phyloP scores from a whole-genome alignment of 2,888 invertebrate genomes.

The Pasiphila rectangulata region DNA sequence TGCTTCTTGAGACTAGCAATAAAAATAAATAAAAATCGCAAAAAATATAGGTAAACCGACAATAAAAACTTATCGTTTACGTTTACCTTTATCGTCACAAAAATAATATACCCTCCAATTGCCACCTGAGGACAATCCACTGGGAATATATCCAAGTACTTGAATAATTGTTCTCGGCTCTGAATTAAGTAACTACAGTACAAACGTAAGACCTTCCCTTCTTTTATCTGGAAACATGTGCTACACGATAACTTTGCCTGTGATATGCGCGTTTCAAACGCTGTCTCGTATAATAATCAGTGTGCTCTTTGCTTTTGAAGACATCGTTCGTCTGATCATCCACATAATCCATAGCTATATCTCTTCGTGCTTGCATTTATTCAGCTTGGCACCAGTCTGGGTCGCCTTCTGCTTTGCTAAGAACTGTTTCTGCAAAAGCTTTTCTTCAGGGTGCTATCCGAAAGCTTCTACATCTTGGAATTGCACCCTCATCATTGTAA shows the following conservation, averaged over 20 bases:
- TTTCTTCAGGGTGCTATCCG: constrained; percentile 19
- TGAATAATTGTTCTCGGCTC: too few species aligned
- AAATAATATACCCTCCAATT: too few species aligned
- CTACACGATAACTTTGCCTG: constrained; percentile 33
- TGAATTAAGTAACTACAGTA: too few species aligned
- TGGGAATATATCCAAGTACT: too few species aligned
- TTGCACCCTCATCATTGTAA: constrained; percentile 30
- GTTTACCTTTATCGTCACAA: too few species aligned
- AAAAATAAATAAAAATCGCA: too few species aligned
- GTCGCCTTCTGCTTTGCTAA: constrained; percentile 35
- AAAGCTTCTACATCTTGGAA: constrained; percentile 23
- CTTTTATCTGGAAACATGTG: constrained; percentile 30
- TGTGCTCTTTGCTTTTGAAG: constrained; percentile 41
- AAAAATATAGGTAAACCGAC: too few species aligned
- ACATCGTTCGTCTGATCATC: constrained; percentile 39
- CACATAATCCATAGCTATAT: constrained; percentile 41
- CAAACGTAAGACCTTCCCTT: too few species aligned
- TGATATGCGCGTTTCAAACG: constrained; percentile 41
- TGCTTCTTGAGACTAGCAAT: too few species aligned
- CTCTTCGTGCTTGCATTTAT: constrained; percentile 34
- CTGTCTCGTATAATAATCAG: constrained; percentile 39
- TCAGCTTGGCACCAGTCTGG: constrained; percentile 40
- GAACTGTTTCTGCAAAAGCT: constrained; percentile 29
- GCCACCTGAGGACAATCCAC: too few species aligned
- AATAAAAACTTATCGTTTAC: too few species aligned